Base-by-base conservation (phyloP, 2,888 invertebrate genomes). In the Meiosimyza platycephala region DNA sequence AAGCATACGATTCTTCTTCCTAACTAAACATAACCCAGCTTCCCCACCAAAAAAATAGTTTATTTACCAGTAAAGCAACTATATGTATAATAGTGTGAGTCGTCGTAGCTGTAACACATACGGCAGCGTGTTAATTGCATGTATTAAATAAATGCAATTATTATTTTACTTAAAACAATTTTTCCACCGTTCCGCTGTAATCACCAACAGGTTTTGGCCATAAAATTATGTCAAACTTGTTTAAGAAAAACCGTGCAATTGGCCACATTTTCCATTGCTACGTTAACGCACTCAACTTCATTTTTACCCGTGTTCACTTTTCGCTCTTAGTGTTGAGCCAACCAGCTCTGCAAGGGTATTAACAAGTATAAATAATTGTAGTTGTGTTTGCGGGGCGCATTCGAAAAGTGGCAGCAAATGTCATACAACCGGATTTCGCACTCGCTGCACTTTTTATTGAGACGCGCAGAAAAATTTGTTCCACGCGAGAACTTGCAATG, bases 171-270 rank as follows among this genome's bases (percentile, higher is more conserved):
- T 40, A 1, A 22, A 57, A 57, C 11, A 18, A 28, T 22, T 57
- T 22, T 57, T 18, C 18, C 57, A 57, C 57, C 18, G 55, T 11
- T 55, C 12, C 54, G 62, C 60, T 28, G 72, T 40, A 40, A 40
- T 0, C 40, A 40, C 40, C 72, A 72, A 72, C 72, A 72, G 72
- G 72, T 72, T 72, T 64, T 64, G 55, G 12, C 13, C 57, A 59
- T 52, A 54, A 67, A 68, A 62, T 75, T 72, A 72, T 73, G 63
- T 72, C 72, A 74, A 75, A 75, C 75, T 72, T 48, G 75, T 75
- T 75, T 75, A 67, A 60, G 67, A 64, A 40, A 15, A 55, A 54
- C 18, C 54, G n/a, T 54, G 51, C 33, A 47, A 63, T 71, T 69
- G 67, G 67, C 74, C 55, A 75, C 67, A 71, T 66, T 72, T 74